Evolutionary conservation across 2,888 invertebrate genomes (phyloP).

Genomic region (Papilio demoleus): DNA sequence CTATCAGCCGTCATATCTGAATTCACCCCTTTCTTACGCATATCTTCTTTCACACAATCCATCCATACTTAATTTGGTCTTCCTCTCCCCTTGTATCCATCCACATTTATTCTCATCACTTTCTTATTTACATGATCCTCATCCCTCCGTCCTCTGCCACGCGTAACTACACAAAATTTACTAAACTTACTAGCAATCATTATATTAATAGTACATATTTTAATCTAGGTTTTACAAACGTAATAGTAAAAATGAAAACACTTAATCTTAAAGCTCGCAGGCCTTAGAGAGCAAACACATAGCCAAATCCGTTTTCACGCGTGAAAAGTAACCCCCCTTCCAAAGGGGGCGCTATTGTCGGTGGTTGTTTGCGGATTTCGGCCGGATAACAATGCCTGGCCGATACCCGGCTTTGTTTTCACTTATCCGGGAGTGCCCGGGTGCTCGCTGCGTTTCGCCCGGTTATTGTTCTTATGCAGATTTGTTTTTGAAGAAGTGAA

Average conservation of each 20-base stretch:
- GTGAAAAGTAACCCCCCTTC: slow-evolving; percentile 45
- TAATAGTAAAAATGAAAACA: slow-evolving; percentile 6
- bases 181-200: no score
- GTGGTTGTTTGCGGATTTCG: slow-evolving; percentile 61
- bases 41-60: no score
- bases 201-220: background rate
- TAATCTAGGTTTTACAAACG: background rate
- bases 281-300: slow-evolving; percentile 46
- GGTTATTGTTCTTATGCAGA: slow-evolving; percentile 50
- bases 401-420: slow-evolving; percentile 56
- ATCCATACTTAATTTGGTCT: no score
- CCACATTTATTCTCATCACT: no score
- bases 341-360: slow-evolving; percentile 49
- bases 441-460: slow-evolving; percentile 52
- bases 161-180: no score
- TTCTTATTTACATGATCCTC: no score
- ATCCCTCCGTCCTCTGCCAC: no score
- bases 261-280: slow-evolving; percentile 43
- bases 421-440: slow-evolving; percentile 59
- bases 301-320: slow-evolving; percentile 48
- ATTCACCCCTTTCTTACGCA: no score
- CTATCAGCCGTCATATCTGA: no score
- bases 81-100: no score
- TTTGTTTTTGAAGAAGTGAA: slow-evolving; percentile 44
- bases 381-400: slow-evolving; percentile 65